Evolutionary conservation across 1,140 invertebrate genomes (phyloP), one percentile per base, ranked within the genome.

Genomic region (Laupala kohalensis): DNA sequence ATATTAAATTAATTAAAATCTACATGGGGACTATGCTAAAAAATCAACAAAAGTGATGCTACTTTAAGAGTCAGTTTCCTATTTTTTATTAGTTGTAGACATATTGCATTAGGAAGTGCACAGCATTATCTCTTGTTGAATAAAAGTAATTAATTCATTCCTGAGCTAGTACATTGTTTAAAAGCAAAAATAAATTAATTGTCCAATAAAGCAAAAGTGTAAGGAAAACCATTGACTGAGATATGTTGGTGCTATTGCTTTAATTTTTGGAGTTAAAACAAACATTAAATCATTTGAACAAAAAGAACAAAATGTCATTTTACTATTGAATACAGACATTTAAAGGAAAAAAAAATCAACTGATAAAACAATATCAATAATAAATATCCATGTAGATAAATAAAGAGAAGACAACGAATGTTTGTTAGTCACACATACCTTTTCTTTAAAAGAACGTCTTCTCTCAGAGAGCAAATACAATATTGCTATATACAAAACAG

Each of bases 1-100:
- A 23, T 29, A 27, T 68, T 29, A 68, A 68, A 68, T 68, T 68
- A 68, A 29, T 28, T 65, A 24, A 65, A 65, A 23, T 24, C 29
- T 24, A 29, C 15, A 29, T 29, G 13, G 29, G 5, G 23, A 67
- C 28, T 28, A 28, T 27, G 13, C 27, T 29, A 29, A 68, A 30
- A 30, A n/a, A 29, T 68, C 28, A 37, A 68, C 27, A 68, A 25
- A 68, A 23, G 29, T 27, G 28, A 68, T n/a, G n/a, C 25, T 68
- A 29, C 29, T 29, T 29, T 9, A 68, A 68, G 12, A 29, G 67
- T n/a, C 67, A 68, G 29, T n/a, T n/a, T n/a, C 19, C 29, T 68
- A 68, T 23, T 19, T 15, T 29, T 68, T 29, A 5, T 26, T 68
- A n/a, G 26, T 29, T 6, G 29, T 27, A 4, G 25, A 68, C 3